Base-by-base conservation (phyloP, 2,888 invertebrate genomes). In the Electrophaes corylata region DNA sequence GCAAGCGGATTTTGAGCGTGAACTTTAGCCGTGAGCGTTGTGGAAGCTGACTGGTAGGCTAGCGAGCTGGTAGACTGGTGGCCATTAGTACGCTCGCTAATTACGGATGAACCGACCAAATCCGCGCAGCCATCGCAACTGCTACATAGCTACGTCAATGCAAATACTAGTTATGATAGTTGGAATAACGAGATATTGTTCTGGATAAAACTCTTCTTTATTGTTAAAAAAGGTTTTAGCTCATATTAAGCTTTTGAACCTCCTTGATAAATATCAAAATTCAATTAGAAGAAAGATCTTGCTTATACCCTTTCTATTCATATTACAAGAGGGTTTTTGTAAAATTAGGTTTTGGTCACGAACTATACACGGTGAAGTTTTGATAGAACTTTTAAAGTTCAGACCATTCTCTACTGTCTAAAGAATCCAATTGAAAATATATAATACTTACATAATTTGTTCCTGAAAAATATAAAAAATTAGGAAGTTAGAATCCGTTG, bases 11-110 rank as follows among this genome's bases (percentile, higher is more conserved):
- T 76, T 70, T 67, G 61, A 54, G 62, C 57, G 56, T 71, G 66
- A 71, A 72, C 73, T 73, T 73, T 76, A 69, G 60, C 68, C 64
- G 60, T 43, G 70, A 56, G 61, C 66, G 66, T 68, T 75, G 73
- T 74, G 71, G 69, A 76, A 43, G 37, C 55, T 51, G 59, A 60
- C 59, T 55, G 59, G 43, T 29, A 43, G 49, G 37, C 23, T 14
- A 43, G 43, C 45, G 44, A 49, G 37, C 47, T 43, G 48, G 49
- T 46, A 46, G 81, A 75, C 76, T 76, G 75, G 67, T 64, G 69
- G 72, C 81, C 81, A 84, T 85, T 86, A 86, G 81, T 67, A 69
- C 75, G 67, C 73, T 71, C 75, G 73, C 78, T 83, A 84, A 84
- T 83, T 82, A 83, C 75, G 71, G 71, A 75, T 75, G 73, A 74